phyloP scores from a whole-genome alignment of 2,888 invertebrate genomes.

The Nudaria mundana region DNA sequence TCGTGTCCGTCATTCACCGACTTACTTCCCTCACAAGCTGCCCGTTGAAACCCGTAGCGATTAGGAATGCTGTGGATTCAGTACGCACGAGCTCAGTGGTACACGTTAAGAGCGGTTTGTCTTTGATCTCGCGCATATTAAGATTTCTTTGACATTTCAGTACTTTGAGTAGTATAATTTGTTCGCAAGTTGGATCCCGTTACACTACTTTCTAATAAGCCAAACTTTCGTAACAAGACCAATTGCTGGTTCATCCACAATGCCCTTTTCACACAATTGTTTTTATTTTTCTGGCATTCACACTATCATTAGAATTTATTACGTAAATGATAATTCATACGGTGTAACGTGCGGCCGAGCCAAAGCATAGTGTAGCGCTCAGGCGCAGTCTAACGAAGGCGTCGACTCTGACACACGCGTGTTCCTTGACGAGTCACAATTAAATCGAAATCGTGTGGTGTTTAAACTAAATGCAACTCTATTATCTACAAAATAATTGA shows the following conservation, averaged over 20 bases:
- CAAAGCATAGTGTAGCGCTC: constrained; percentile 34
- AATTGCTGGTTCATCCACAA: background rate
- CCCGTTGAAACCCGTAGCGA: background rate
- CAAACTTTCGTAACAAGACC: background rate
- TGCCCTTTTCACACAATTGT: constrained; percentile 20
- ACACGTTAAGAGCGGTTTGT: constrained; percentile 3
- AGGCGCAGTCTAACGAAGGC: constrained; percentile 54
- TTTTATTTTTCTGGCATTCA: constrained; percentile 26
- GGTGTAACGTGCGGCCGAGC: constrained; percentile 38
- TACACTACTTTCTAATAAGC: constrained; percentile 6
- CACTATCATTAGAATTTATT: constrained; percentile 49
- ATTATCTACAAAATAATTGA: constrained; percentile 22
- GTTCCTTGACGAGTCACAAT: constrained; percentile 16
- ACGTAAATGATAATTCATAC: constrained; percentile 56
- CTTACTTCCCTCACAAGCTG: background rate
- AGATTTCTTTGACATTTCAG: constrained; percentile 3
- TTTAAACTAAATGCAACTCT: constrained; percentile 11
- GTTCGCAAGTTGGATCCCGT: background rate
- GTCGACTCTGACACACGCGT: constrained; percentile 48
- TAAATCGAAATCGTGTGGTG: constrained; percentile 14
- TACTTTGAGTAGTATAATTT: background rate
- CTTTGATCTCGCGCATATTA: constrained; percentile 3
- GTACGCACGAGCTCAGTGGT: constrained; percentile 5
- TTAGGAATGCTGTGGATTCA: constrained; percentile 8
- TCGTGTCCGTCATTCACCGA: no score